Evolutionary conservation across 2,113 vertebrate species (phyloP).

Genomic region (Megaleporinus macrocephalus): DNA sequence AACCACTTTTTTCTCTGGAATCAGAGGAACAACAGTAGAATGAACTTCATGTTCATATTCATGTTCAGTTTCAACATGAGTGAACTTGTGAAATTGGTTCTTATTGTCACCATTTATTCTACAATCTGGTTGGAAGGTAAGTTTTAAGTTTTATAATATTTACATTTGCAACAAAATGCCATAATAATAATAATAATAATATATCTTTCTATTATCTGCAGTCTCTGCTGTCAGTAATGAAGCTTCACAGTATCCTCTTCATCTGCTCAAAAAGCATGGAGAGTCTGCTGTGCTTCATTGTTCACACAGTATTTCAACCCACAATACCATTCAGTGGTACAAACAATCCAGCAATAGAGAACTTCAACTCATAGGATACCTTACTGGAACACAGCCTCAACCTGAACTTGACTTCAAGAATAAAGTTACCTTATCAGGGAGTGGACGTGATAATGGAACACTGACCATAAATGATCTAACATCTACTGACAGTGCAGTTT

Average conservation of each 20-base stretch:
- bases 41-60: no score
- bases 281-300: slow-evolving; percentile 18
- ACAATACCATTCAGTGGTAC: slow-evolving; percentile 43
- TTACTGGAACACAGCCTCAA: not conserved
- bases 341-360: slow-evolving; percentile 7
- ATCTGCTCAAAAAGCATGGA: not conserved
- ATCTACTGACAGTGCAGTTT: slow-evolving; percentile 55
- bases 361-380: slow-evolving; percentile 29
- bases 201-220: not conserved
- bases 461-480: slow-evolving; percentile 11
- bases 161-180: no score
- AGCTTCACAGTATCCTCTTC: slow-evolving; percentile 15
- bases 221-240: not conserved
- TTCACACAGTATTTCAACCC: slow-evolving; percentile 14
- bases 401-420: not conserved
- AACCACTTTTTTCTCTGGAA: not conserved
- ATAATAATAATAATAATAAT: no score
- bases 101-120: not conserved
- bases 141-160: not conserved
- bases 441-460: not conserved
- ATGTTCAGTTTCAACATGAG: no score
- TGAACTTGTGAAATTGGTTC: not conserved
- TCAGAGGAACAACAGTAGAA: not conserved
- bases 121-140: slow-evolving; percentile 4
- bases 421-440: not conserved